A percentile compares a stretch with the other conserved stretches of the same genome.
These are phyloP conservation scores for Deilephila elpenor DNA, from an alignment of 2,888 invertebrate species.

Conservation along the genomic window DNA sequence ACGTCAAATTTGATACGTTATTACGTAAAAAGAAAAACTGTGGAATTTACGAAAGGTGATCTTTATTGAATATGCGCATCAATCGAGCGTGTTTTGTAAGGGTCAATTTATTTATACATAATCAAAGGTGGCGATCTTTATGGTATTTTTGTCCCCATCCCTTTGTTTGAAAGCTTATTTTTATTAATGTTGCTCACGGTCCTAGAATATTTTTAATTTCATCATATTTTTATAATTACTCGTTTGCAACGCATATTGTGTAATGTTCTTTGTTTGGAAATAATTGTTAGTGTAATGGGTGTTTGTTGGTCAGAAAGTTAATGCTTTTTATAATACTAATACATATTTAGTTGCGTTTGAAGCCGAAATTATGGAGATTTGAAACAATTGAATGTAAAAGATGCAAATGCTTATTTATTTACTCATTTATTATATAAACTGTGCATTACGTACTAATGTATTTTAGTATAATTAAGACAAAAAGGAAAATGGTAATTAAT, in stretches of 20 bases:
- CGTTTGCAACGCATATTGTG: neutral
- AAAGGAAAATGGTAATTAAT: neutral
- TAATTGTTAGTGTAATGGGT: neutral
- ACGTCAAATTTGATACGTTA: neutral
- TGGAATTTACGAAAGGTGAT: neutral
- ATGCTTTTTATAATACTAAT: no score
- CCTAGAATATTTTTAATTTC: neutral
- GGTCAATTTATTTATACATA: conserved; percentile 4
- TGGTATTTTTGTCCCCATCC: neutral
- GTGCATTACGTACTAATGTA: neutral
- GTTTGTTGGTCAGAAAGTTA: no score
- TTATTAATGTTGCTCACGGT: neutral
- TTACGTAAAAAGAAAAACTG: neutral
- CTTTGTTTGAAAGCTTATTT: neutral
- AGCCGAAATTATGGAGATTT: no score
- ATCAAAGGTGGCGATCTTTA: conserved; percentile 4
- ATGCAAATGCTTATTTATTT: neutral
- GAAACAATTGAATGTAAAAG: neutral
- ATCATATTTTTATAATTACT: neutral
- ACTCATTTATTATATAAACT: neutral
- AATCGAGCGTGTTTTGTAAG: neutral
- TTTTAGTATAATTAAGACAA: neutral
- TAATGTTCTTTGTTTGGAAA: conserved; percentile 16
- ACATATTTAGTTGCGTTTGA: no score
- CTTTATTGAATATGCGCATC: neutral